Conservation (phyloP, 2,113 vertebrate species). For the Apteryx owenii region DNA sequence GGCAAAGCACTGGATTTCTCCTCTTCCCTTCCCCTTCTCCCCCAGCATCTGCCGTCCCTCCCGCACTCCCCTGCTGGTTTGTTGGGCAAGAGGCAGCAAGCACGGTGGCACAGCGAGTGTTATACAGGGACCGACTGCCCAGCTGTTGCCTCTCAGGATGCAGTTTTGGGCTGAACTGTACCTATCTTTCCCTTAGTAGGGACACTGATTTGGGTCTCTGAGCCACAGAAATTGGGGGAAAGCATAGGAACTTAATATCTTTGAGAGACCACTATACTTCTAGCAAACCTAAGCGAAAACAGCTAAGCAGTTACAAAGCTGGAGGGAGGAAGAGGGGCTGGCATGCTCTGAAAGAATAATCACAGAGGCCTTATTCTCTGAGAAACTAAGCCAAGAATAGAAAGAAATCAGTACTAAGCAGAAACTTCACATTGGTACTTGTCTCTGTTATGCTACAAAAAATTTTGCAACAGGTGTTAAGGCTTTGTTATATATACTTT, state of each 20-base stretch:
- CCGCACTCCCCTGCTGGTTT: too few relatives aligned
- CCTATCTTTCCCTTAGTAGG: background rate
- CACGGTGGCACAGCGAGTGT: too few relatives aligned
- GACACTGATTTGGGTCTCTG: background rate
- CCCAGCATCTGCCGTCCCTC: too few relatives aligned
- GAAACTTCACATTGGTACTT: background rate
- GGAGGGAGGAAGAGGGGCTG: background rate
- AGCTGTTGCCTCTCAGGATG: background rate
- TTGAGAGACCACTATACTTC: background rate
- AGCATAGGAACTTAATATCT: background rate
- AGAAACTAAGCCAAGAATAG: background rate
- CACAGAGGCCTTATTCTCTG: background rate
- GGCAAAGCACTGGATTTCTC: too few relatives aligned
- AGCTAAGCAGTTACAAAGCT: background rate
- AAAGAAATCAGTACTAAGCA: background rate
- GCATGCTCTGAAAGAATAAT: background rate
- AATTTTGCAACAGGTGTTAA: background rate
- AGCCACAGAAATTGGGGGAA: background rate
- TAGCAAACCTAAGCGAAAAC: background rate
- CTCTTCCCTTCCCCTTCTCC: too few relatives aligned
- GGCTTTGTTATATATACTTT: background rate
- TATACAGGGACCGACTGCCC: background rate
- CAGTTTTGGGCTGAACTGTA: background rate
- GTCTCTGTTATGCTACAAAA: background rate
- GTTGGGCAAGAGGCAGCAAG: background rate